Evolutionary conservation across 2,113 vertebrate genomes (phyloP).

Genomic region (Neogobius melanostomus): DNA sequence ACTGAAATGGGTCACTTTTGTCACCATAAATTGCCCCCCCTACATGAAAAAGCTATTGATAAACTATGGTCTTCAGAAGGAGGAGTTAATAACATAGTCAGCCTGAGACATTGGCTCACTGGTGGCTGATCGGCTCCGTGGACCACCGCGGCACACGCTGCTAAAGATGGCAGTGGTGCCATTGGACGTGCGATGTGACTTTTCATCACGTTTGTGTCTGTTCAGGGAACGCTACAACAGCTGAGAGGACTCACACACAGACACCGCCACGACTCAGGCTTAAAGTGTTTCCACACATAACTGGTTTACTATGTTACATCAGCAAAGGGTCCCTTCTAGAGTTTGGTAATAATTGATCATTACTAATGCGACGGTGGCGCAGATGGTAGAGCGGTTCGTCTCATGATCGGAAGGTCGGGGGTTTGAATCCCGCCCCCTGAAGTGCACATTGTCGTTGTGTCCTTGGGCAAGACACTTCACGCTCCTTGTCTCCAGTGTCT

Average conservation of each 20-base stretch:
- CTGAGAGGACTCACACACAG: slow-evolving; percentile 4
- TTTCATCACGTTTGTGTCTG: slow-evolving; percentile 6
- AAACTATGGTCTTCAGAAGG: slow-evolving; percentile 33
- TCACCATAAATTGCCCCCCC: slow-evolving; percentile 48
- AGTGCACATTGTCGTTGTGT: too few relatives aligned
- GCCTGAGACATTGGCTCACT: slow-evolving; percentile 44
- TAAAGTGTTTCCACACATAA: background rate
- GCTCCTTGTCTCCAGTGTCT: too few relatives aligned
- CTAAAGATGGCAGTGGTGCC: slow-evolving; percentile 19
- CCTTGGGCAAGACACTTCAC: too few relatives aligned
- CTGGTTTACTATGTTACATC: slow-evolving; percentile 12
- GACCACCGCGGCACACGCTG: background rate
- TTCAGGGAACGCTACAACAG: slow-evolving; percentile 3
- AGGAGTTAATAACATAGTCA: slow-evolving; percentile 25
- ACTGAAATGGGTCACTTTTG: slow-evolving; percentile 36
- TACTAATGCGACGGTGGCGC: too few relatives aligned
- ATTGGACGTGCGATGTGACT: background rate
- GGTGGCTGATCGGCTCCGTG: slow-evolving; percentile 27
- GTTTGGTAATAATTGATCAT: background rate
- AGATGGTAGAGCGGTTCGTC: too few relatives aligned
- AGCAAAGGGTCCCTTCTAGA: background rate
- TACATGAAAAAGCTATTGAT: slow-evolving; percentile 57
- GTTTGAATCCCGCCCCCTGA: too few relatives aligned
- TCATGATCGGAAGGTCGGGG: too few relatives aligned
- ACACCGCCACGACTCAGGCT: slow-evolving; percentile 5